Evolutionary conservation across 2,888 invertebrate genomes (phyloP).

Genomic region (Dioctria linearis): DNA sequence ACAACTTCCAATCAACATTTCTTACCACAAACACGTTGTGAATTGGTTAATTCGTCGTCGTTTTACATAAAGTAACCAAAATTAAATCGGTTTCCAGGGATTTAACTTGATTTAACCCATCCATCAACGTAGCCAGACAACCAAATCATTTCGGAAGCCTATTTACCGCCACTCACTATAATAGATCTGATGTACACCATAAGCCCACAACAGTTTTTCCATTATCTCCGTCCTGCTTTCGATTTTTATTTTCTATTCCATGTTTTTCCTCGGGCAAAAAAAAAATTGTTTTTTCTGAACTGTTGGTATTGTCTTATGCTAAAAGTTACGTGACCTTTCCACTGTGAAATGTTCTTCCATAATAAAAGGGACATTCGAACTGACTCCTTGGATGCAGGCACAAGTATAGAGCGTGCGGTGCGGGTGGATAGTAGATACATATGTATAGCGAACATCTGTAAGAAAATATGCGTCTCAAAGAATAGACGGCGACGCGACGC

Average conservation of each 20-base stretch:
- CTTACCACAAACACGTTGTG: background rate
- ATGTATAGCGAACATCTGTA: conserved; percentile 19
- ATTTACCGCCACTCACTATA: conserved; percentile 49
- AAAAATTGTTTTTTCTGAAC: conserved; percentile 16
- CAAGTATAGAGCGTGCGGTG: background rate
- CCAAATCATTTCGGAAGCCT: conserved; percentile 49
- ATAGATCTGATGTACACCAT: conserved; percentile 38
- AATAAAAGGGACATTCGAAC: conserved; percentile 53
- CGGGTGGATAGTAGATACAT: background rate
- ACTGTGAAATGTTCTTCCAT: conserved; percentile 53
- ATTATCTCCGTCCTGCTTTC: conserved; percentile 41
- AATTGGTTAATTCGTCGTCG: conserved; percentile 20
- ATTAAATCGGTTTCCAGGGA: conserved; percentile 14
- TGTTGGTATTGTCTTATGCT: conserved; percentile 47
- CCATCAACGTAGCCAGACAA: conserved; percentile 28
- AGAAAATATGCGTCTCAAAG: background rate
- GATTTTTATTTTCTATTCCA: conserved; percentile 21
- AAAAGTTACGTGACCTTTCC: conserved; percentile 57
- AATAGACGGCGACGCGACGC: background rate
- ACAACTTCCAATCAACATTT: no score
- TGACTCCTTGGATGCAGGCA: conserved; percentile 28
- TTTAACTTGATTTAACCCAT: conserved; percentile 44
- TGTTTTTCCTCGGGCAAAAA: conserved; percentile 12
- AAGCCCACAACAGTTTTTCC: conserved; percentile 42
- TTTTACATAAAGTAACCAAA: background rate